Conservation (phyloP, 2,797 vertebrate genomes). For the Arctocebus calabarensis region DNA sequence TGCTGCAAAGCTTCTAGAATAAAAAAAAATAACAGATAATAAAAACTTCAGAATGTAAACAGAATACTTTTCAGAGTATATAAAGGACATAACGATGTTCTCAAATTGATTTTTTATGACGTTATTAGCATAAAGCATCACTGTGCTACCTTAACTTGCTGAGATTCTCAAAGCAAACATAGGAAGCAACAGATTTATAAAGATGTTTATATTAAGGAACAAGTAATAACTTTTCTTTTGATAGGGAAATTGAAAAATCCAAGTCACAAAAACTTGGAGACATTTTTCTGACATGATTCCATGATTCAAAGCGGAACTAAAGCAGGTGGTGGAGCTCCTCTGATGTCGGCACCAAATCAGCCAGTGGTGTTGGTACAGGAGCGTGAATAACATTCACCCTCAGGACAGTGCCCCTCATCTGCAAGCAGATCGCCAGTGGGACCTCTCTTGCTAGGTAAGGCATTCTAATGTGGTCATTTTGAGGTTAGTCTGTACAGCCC, state of each 20-base stretch:
- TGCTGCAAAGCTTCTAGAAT: background rate
- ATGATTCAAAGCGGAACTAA: background rate
- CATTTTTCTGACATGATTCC: background rate
- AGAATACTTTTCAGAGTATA: conserved; percentile 10
- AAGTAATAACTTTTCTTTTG: background rate
- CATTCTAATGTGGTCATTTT: background rate
- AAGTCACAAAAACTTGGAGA: conserved; percentile 41
- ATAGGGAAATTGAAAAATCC: conserved; percentile 38
- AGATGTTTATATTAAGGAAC: background rate
- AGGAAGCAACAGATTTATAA: conserved; percentile 35
- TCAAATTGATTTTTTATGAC: background rate
- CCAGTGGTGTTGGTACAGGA: background rate
- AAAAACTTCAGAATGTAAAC: conserved; percentile 6
- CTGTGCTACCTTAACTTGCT: background rate
- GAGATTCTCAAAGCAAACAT: background rate
- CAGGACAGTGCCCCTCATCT: background rate
- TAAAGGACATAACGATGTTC: background rate
- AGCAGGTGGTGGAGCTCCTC: background rate
- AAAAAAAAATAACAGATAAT: conserved; percentile 32
- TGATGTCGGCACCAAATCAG: background rate
- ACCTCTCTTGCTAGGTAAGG: background rate
- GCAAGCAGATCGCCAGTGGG: background rate
- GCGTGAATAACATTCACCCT: background rate
- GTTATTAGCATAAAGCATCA: conserved; percentile 19
- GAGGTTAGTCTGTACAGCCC: background rate